Conservation (phyloP, 2,888 invertebrate species). For the Epistrophella euchroma region DNA sequence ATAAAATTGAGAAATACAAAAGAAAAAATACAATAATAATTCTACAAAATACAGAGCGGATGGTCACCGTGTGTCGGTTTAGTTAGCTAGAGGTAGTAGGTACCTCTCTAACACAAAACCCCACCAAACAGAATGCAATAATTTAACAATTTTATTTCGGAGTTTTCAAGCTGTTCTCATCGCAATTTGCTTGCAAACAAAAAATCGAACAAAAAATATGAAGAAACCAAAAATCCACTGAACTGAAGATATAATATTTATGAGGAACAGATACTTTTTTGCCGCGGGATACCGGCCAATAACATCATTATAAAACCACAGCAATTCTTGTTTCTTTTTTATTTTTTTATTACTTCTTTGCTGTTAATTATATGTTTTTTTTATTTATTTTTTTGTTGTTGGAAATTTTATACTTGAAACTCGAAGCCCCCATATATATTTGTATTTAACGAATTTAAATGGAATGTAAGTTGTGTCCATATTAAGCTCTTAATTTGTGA, state of each 20-base stretch:
- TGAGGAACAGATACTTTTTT: conserved; percentile 57
- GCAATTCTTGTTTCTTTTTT: conserved; percentile 65
- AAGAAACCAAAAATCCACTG: conserved; percentile 25
- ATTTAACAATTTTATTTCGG: conserved; percentile 74
- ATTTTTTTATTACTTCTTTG: conserved; percentile 17
- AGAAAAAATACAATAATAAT: too few species aligned
- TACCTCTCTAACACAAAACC: background rate
- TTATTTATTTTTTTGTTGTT: conserved; percentile 1
- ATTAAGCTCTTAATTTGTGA: conserved; percentile 76
- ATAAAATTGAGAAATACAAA: too few species aligned
- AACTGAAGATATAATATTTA: conserved; percentile 58
- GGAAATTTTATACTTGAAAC: background rate
- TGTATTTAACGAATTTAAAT: conserved; percentile 45
- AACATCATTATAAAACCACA: conserved; percentile 75
- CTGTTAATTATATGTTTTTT: conserved; percentile 14
- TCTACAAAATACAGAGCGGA: background rate
- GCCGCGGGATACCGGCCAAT: conserved; percentile 74
- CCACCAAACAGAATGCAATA: conserved; percentile 56
- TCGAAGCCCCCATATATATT: background rate
- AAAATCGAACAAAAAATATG: background rate
- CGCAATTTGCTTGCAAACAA: conserved; percentile 49
- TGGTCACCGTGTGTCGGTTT: conserved; percentile 5
- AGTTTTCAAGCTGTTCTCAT: conserved; percentile 67
- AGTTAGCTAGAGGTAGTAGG: background rate
- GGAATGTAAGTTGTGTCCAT: conserved; percentile 70